Base-by-base conservation (phyloP, 2,113 vertebrate genomes). In the Orientallactaga bullata region DNA sequence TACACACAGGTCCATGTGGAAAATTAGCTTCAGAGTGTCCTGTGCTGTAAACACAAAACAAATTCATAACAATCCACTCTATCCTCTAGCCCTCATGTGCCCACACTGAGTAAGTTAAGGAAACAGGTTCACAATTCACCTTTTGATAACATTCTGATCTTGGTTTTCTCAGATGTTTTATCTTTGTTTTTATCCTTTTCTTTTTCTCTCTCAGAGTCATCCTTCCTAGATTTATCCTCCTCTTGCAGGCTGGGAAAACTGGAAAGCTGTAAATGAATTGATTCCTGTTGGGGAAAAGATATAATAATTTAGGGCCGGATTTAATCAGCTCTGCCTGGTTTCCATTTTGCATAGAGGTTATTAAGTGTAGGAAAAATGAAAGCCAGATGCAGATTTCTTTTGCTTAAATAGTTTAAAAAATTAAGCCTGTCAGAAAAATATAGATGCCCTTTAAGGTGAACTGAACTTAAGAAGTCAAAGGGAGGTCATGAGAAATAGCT, bases 121-220 rank as follows among this genome's bases (percentile, higher is more conserved):
- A 95, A 97, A 94, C 42, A 86, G 68, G 42, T 96, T 96, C 73
- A 94, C 95, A 12, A 85, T 97, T 98, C 97, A 99, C 99, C 99
- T 99, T 99, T 99, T 95, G 99, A 98, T 96, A 99, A 97, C 97
- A 98, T 98, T 97, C 98, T 97, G 96, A 98, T 99, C 98, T 99
- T 99, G 98, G 71, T 96, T 95, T 98, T 98, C 97, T 99, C 98
- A 97, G 94, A 98, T 96, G 95, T 97, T 98, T 98, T 99, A 97
- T 98, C 98, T 96, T 98, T 98, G 97, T 98, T 98, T 97, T 98
- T 99, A 97, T 99, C 99, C 97, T 98, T 98, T 73, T 98, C 98
- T 92, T 98, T 98, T 96, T 98, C 98, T 97, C 98, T 98, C 74
- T 99, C 99, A 37, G 98, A 98, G 94, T 99, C 99, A 96, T 98